phyloP scores from a whole-genome alignment of 2,888 invertebrate species.

The Lobophora halterata region DNA sequence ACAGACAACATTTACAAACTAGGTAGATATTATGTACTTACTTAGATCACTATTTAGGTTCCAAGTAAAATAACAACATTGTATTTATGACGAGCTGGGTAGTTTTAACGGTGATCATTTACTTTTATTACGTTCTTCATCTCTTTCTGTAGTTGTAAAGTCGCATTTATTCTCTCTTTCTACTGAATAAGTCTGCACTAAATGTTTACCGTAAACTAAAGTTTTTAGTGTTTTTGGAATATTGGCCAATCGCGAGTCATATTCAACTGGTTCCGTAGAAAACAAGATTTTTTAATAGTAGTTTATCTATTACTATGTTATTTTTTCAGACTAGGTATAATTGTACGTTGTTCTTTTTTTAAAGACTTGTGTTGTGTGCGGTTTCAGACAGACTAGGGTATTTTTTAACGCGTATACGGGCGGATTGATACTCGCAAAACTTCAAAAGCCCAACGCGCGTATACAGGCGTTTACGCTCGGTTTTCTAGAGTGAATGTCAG shows the following conservation, averaged over 20 bases:
- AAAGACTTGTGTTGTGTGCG: no score
- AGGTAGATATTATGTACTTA: no score
- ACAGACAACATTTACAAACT: no score
- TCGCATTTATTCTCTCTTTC: slow-evolving; percentile 33
- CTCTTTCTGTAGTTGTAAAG: slow-evolving; percentile 31
- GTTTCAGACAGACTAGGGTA: no score
- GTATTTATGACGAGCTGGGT: slow-evolving; percentile 43
- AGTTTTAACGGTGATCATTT: slow-evolving; percentile 47
- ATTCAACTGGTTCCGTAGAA: slow-evolving; percentile 19
- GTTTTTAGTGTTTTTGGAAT: slow-evolving; percentile 52
- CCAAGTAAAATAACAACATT: slow-evolving; percentile 32
- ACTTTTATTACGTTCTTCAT: slow-evolving; percentile 43
- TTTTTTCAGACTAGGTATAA: no score
- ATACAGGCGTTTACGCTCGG: no score
- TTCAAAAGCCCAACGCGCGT: no score
- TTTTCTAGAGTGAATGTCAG: no score
- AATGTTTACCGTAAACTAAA: slow-evolving; percentile 44
- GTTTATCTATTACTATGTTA: slow-evolving; percentile 1
- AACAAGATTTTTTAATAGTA: slow-evolving; percentile 8
- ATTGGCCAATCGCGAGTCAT: slow-evolving; percentile 27
- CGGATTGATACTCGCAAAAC: no score
- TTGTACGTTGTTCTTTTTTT: no score
- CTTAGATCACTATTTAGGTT: not conserved
- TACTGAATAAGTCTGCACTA: slow-evolving; percentile 35
- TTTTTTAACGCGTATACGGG: no score